Conservation (phyloP, 2,113 vertebrate species). For the Panurus biarmicus region DNA sequence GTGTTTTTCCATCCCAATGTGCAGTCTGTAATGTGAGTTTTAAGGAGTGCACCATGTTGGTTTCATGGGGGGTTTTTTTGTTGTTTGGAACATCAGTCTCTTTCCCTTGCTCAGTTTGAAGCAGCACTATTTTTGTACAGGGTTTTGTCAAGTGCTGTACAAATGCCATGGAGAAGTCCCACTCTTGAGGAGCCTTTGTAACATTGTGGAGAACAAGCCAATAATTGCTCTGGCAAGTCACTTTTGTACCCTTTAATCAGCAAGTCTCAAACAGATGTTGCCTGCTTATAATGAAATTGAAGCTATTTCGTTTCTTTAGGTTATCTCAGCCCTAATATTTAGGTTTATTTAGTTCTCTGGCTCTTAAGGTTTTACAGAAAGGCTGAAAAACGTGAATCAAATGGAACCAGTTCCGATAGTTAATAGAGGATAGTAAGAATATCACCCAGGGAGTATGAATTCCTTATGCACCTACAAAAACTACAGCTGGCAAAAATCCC, state of each 20-base stretch:
- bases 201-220: neutral
- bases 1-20: neutral
- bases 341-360: neutral
- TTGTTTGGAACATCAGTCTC: neutral
- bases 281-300: neutral
- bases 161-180: neutral
- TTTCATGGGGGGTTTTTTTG: neutral
- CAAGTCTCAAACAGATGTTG: neutral
- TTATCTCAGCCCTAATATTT: neutral
- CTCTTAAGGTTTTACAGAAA: neutral
- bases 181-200: neutral
- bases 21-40: neutral
- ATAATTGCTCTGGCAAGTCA: neutral
- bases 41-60: neutral
- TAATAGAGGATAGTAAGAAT: neutral
- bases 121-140: neutral
- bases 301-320: neutral
- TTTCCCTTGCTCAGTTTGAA: neutral
- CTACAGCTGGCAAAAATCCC: neutral
- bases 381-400: neutral
- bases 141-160: neutral
- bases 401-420: neutral
- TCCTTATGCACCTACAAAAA: neutral
- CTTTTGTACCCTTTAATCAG: neutral
- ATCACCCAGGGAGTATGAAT: neutral